Conservation (phyloP, 2,888 invertebrate genomes). For the Sipunculus nudus region DNA sequence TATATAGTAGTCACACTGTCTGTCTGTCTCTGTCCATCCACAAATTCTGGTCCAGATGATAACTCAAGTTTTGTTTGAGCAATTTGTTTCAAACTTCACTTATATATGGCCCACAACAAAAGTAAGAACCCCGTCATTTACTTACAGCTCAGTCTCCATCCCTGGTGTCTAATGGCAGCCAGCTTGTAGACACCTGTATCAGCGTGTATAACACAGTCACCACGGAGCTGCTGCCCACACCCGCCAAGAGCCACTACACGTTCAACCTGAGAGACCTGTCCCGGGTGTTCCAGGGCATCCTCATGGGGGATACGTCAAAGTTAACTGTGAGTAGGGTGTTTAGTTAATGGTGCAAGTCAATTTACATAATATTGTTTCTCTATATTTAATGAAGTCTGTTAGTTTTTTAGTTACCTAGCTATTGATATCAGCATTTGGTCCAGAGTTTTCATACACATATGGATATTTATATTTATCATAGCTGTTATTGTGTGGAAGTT, state of each 20-base stretch:
- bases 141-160: slow-evolving; percentile 40
- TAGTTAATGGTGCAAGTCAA: no score
- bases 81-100: no score
- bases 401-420: no score
- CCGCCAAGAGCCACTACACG: slow-evolving; percentile 67
- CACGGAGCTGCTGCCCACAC: slow-evolving; percentile 65
- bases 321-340: slow-evolving; percentile 55
- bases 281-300: slow-evolving; percentile 67
- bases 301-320: slow-evolving; percentile 62
- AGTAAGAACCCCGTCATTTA: background rate
- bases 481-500: no score
- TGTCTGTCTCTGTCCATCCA: no score
- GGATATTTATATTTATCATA: no score
- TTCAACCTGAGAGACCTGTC: slow-evolving; percentile 67
- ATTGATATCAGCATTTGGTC: no score
- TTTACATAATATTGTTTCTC: background rate
- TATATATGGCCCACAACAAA: no score
- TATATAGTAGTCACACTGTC: no score
- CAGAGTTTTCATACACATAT: no score
- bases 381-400: background rate
- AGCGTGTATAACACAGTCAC: slow-evolving; percentile 61
- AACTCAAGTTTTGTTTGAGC: no score
- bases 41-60: no score
- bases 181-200: slow-evolving; percentile 59
- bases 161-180: slow-evolving; percentile 42